Evolutionary conservation across 2,113 vertebrate species (phyloP).

Genomic region (Strigops habroptila): DNA sequence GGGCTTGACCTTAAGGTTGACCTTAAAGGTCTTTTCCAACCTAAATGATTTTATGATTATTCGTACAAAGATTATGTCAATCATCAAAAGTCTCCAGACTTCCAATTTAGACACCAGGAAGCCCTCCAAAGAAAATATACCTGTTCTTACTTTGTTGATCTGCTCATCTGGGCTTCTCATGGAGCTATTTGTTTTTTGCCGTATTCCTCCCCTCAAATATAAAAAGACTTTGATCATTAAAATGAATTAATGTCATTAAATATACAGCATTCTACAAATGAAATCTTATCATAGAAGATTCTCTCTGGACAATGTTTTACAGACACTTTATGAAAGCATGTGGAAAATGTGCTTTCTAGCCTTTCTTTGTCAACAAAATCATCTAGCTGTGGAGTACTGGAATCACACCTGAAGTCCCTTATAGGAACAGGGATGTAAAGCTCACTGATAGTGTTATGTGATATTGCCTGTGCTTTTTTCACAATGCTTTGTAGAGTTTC

Average conservation of each 20-base stretch:
- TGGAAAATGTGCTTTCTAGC: neutral
- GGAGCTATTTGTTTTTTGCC: neutral
- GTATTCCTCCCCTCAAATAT: neutral
- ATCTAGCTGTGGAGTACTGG: neutral
- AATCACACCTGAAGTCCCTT: neutral
- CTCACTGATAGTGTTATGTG: neutral
- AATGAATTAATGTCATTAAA: neutral
- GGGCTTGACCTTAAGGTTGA: neutral
- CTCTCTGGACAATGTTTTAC: neutral
- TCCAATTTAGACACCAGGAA: neutral
- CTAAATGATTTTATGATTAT: neutral
- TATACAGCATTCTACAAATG: neutral
- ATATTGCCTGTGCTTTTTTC: neutral
- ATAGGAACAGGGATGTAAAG: neutral
- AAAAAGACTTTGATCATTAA: neutral
- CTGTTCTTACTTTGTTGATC: neutral
- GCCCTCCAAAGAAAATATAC: neutral
- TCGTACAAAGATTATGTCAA: neutral
- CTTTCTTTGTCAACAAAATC: neutral
- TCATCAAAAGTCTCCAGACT: neutral
- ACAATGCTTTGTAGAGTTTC: neutral
- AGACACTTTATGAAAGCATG: neutral
- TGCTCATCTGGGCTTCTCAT: neutral
- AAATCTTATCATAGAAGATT: neutral
- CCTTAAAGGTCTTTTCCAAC: neutral